phyloP scores from a whole-genome alignment of 2,797 vertebrate genomes.

The Acanthurus leucopareius region DNA sequence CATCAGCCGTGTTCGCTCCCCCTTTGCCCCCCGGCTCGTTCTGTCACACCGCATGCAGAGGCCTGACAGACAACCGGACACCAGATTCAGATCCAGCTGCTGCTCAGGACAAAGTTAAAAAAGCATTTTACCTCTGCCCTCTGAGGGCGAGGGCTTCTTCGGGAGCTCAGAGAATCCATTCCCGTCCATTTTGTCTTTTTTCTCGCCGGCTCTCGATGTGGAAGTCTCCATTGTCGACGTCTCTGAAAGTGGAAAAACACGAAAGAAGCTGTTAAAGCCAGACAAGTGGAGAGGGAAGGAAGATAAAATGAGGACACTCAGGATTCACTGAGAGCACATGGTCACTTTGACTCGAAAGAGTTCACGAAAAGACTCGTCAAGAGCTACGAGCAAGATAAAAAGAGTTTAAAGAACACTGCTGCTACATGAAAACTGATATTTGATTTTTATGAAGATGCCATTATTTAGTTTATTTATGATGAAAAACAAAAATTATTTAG shows the following conservation, averaged over 20 bases:
- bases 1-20: conserved; percentile 43
- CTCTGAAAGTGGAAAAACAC: conserved; percentile 4
- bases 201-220: conserved; percentile 82
- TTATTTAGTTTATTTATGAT: too few relatives aligned
- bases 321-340: background rate
- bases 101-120: background rate
- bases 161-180: conserved; percentile 84
- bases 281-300: background rate
- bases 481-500: too few relatives aligned
- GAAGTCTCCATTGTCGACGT: conserved; percentile 88
- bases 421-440: too few relatives aligned
- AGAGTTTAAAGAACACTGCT: too few relatives aligned
- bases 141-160: conserved; percentile 88
- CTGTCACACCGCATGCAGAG: background rate
- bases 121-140: conserved; percentile 77
- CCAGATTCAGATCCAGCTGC: background rate
- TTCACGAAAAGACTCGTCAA: too few relatives aligned
- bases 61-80: background rate
- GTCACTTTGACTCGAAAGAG: too few relatives aligned
- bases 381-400: too few relatives aligned
- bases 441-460: too few relatives aligned
- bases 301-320: conserved; percentile 17
- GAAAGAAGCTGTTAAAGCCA: conserved; percentile 3
- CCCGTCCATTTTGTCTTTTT: conserved; percentile 89
- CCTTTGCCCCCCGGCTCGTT: conserved; percentile 26